A percentile compares a stretch with the other conserved stretches of the same genome.
Conservation (phyloP, 2,113 vertebrate genomes). For the Perca fluviatilis region DNA sequence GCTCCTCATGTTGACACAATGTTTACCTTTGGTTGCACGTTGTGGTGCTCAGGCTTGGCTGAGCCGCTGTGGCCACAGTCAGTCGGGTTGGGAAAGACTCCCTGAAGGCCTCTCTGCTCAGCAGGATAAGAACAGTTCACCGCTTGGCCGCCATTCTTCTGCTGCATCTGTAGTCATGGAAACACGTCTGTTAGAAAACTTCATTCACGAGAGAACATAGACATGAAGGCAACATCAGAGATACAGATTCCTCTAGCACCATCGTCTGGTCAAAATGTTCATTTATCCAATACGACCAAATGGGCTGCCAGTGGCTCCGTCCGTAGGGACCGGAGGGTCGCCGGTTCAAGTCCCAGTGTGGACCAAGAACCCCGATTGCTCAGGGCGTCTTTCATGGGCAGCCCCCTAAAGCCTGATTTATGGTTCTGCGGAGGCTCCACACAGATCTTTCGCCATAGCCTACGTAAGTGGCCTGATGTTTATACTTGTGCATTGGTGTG, state of each 20-base stretch:
- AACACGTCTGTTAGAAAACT: background rate
- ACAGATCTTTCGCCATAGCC: no score
- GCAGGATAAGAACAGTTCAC: slow-evolving; percentile 82
- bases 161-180: slow-evolving; percentile 67
- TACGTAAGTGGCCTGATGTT: no score
- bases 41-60: slow-evolving; percentile 79
- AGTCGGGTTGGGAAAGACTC: slow-evolving; percentile 75
- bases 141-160: slow-evolving; percentile 78
- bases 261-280: background rate
- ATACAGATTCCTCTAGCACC: background rate
- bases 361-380: no score
- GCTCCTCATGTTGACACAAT: background rate
- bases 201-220: background rate
- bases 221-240: background rate
- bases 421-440: no score
- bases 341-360: no score
- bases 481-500: no score
- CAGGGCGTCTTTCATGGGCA: no score
- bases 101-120: slow-evolving; percentile 80
- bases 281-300: background rate
- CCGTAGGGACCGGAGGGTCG: no score
- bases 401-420: no score
- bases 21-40: slow-evolving; percentile 84
- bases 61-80: slow-evolving; percentile 74
- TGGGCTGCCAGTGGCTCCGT: no score